Percentiles rank a stretch among this genome's conserved stretches.
Evolutionary conservation across 1,140 invertebrate genomes (phyloP).

Genomic region (Arion vulgaris): DNA sequence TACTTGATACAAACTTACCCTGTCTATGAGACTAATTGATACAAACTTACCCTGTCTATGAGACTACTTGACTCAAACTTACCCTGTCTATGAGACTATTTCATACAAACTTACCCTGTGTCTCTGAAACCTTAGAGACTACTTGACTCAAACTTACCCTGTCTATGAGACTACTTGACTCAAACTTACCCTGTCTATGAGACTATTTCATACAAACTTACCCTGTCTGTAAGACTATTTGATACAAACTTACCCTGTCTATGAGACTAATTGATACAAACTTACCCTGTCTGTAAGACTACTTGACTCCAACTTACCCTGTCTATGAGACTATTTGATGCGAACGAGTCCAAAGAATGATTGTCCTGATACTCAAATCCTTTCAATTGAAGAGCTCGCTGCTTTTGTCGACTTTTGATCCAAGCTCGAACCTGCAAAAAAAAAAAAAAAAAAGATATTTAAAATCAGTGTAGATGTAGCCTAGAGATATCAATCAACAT

Average conservation of each 20-base stretch:
- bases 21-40: no score
- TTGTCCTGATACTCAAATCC: constrained; percentile 49
- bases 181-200: neutral
- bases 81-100: neutral
- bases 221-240: neutral
- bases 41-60: no score
- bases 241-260: neutral
- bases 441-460: neutral
- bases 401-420: constrained; percentile 49
- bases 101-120: neutral
- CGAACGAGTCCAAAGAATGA: constrained; percentile 49
- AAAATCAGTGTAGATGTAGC: no score
- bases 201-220: neutral
- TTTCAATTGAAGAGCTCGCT: constrained; percentile 45
- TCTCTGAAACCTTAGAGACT: neutral
- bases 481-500: no score
- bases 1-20: no score
- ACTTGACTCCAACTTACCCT: constrained; percentile 36
- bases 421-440: constrained; percentile 45
- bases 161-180: neutral
- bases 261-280: neutral
- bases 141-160: neutral
- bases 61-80: no score
- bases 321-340: constrained; percentile 46
- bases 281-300: neutral